Conservation (phyloP, 2,113 vertebrate genomes). For the Rhizomys pruinosus region DNA sequence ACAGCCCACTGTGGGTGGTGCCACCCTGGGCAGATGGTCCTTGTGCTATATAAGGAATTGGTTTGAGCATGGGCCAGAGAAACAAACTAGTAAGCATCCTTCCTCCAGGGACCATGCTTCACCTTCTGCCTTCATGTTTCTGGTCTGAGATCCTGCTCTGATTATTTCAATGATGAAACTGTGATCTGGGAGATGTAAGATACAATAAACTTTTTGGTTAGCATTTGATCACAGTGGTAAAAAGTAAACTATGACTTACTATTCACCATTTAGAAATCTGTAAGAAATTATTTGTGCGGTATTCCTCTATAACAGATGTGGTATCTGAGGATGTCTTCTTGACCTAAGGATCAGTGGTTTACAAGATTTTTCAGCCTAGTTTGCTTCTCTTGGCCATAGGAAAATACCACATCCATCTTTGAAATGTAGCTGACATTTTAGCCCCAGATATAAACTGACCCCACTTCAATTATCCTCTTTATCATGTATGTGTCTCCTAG, state of each 20-base stretch:
- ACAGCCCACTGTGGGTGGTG: too few relatives aligned
- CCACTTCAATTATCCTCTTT: not conserved
- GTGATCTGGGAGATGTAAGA: too few relatives aligned
- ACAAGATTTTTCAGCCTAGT: not conserved
- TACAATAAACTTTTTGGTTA: too few relatives aligned
- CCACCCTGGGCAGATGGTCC: too few relatives aligned
- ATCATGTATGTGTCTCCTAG: not conserved
- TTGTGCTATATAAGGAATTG: too few relatives aligned
- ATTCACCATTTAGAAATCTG: not conserved
- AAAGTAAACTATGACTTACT: not conserved
- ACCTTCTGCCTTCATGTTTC: too few relatives aligned
- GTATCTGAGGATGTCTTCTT: constrained; percentile 23
- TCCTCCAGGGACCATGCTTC: too few relatives aligned
- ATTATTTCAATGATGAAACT: too few relatives aligned
- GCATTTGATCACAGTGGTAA: too few relatives aligned
- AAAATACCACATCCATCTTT: not conserved
- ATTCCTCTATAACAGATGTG: not conserved
- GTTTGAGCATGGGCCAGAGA: too few relatives aligned
- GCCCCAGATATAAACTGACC: not conserved
- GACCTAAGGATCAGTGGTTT: not conserved
- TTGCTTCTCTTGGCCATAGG: not conserved
- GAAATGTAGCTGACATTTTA: not conserved
- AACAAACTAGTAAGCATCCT: too few relatives aligned
- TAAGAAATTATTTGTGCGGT: not conserved
- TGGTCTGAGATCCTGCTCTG: too few relatives aligned